These are phyloP conservation scores for Rissa tridactyla DNA, from an alignment of 2,113 vertebrate genomes.

Conservation along the genomic window DNA sequence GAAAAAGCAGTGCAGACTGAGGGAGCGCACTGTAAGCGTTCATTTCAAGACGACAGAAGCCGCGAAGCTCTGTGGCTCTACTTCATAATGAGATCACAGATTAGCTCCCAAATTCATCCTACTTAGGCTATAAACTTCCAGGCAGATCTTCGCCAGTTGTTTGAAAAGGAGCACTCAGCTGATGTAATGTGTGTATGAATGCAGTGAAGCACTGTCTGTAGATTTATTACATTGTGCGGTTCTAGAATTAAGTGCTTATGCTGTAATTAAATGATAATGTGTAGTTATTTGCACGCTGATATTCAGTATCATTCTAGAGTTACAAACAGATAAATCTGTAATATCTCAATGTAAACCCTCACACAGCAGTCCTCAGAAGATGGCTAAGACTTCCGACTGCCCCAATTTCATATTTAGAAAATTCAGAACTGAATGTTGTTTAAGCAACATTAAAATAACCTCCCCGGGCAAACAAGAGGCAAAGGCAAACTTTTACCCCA, in stretches of 20 bases:
- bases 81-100: not conserved
- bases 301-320: not conserved
- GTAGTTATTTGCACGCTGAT: not conserved
- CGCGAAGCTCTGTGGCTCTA: not conserved
- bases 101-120: not conserved
- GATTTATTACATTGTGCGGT: not conserved
- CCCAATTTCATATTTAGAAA: not conserved
- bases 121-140: not conserved
- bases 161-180: not conserved
- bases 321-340: not conserved
- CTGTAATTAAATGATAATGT: not conserved
- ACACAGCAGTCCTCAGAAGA: not conserved
- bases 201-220: not conserved
- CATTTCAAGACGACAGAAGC: not conserved
- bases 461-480: not conserved
- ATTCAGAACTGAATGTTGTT: not conserved
- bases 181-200: not conserved
- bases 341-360: not conserved
- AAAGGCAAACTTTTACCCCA: not conserved
- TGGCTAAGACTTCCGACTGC: not conserved
- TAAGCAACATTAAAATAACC: constrained; percentile 10
- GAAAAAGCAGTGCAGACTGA: not conserved
- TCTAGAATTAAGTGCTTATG: not conserved
- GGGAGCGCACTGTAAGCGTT: not conserved
- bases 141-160: not conserved